Base-by-base conservation (phyloP, 2,888 invertebrate species). In the Acrobasis suavella region DNA sequence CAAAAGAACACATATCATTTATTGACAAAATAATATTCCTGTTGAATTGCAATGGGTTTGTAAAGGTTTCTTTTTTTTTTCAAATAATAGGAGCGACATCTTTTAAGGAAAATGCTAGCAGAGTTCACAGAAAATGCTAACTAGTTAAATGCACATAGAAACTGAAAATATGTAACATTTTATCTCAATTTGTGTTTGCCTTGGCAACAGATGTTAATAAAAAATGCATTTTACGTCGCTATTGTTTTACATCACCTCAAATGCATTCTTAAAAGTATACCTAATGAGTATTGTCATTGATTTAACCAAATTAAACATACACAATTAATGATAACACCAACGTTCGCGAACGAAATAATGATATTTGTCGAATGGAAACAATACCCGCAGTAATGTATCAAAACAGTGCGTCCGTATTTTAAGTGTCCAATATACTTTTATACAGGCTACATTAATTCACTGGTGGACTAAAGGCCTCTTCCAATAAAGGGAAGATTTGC, bases 301-400 rank as follows among this genome's bases (percentile, higher is more conserved):
- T 22, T 52, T 52, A 32, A 46, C 46, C 10, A 32, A 22, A 32
- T 37, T 50, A 38, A 17, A 17, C n/a, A 39, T 14, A 55, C 16
- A 39, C 16, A 16, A 39, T 37, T 10, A 37, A 55, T 42, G 42
- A 56, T 56, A 56, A 42, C 55, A 55, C 15, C 14, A 15, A 17
- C 12, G 42, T 22, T 7, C 42, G 12, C 22, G 22, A 42, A 17
- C 56, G 14, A 56, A 56, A 56, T 56, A 42, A 55, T 56, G 39
- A 42, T 56, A 42, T 42, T 56, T 37, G n/a, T 10, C 15, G 1
- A 56, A 56, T 42, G 15, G 56, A 56, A 56, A 56, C 56, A 56
- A 56, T 56, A 56, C 56, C 9, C 14, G 14, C 8, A 22, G 12
- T n/a, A 1, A n/a, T 46, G n/a, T 42, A 42, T 39, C 56, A 56